These are phyloP conservation scores for Thaleichthys pacificus DNA, from an alignment of 2,797 vertebrate species.

Conservation along the genomic window DNA sequence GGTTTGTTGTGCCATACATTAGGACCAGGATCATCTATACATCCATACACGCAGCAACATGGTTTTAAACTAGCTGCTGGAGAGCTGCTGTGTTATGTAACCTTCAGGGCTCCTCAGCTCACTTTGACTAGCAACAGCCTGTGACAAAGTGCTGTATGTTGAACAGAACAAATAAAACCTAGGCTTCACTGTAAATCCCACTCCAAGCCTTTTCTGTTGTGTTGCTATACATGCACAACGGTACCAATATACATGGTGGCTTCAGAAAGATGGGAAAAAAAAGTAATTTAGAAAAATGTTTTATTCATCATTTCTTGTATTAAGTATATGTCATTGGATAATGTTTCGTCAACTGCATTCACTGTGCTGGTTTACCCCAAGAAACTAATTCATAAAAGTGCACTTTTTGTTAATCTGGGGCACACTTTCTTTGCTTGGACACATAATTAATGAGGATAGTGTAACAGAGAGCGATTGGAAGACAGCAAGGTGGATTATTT, in stretches of 20 bases:
- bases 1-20: constrained; percentile 8
- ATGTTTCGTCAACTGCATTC: not conserved
- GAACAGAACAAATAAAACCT: not conserved
- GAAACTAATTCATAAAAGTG: not conserved
- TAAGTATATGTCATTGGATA: not conserved
- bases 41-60: not conserved
- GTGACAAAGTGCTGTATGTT: not conserved
- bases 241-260: not conserved
- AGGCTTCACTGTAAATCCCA: not conserved
- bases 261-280: not conserved
- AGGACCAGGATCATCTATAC: not conserved
- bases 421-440: constrained; percentile 2
- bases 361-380: not conserved
- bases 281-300: not conserved
- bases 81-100: not conserved
- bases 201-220: not conserved
- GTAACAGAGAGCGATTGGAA: constrained; percentile 26
- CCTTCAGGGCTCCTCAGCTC: not conserved
- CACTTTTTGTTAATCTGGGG: not conserved
- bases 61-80: not conserved
- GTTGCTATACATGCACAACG: not conserved
- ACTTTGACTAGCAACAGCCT: not conserved
- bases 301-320: too few species aligned
- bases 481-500: constrained; percentile 29
- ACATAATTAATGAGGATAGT: constrained; percentile 41